Percentiles rank a stretch among this genome's conserved stretches.
phyloP scores from a whole-genome alignment of 2,113 vertebrate species.

The Cathartes aura region DNA sequence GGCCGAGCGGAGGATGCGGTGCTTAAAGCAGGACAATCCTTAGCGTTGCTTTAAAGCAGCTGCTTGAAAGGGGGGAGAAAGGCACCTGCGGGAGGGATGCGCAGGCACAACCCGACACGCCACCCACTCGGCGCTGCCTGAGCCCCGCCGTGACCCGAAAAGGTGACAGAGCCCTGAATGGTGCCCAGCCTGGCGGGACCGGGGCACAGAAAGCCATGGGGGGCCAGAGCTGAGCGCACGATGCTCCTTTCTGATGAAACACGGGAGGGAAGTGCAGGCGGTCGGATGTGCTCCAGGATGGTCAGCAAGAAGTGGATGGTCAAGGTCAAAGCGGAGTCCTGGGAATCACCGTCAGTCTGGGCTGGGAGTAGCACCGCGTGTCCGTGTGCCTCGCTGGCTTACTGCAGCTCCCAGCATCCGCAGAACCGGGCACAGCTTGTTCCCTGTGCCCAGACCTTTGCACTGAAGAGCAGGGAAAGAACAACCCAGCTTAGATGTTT shows the following conservation, averaged over 20 bases:
- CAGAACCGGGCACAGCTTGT: background rate
- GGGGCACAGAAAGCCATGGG: fast-evolving
- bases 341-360: fast-evolving
- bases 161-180: background rate
- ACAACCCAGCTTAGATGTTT: fast-evolving
- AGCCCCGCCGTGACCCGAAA: background rate
- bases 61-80: background rate
- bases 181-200: background rate
- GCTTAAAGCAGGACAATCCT: background rate
- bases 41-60: background rate
- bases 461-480: background rate
- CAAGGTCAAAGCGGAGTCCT: background rate
- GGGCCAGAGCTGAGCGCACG: fast-evolving
- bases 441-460: background rate
- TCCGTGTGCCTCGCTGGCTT: background rate
- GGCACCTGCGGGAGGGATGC: background rate
- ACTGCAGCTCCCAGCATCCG: background rate
- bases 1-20: background rate
- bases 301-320: background rate
- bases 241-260: background rate
- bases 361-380: background rate
- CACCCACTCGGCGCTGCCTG: background rate
- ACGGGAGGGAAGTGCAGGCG: fast-evolving
- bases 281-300: background rate
- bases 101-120: background rate